A percentile compares a stretch with the other conserved stretches of the same genome.
phyloP scores from a whole-genome alignment of 1,140 invertebrate species.

The Battus philenor region DNA sequence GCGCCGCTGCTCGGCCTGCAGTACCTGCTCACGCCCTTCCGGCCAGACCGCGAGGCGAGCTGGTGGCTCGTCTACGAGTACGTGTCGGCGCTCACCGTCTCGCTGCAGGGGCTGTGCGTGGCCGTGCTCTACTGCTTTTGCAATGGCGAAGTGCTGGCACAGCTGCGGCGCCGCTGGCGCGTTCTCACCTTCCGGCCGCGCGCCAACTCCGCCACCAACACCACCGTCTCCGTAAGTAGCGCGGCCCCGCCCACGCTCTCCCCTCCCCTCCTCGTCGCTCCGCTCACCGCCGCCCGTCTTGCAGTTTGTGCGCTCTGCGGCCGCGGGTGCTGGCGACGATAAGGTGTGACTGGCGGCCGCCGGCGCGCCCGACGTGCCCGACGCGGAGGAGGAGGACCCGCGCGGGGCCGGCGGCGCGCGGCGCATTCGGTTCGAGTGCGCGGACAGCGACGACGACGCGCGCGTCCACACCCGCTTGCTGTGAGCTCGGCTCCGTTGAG shows the following conservation, averaged over 20 bases:
- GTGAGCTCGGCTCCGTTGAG: slow-evolving; percentile 17
- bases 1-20: slow-evolving; percentile 90
- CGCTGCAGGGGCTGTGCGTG: slow-evolving; percentile 95
- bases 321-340: slow-evolving; percentile 76
- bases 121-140: slow-evolving; percentile 96
- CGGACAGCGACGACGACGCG: slow-evolving; percentile 58
- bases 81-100: slow-evolving; percentile 88
- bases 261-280: too few species aligned
- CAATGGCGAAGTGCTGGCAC: slow-evolving; percentile 94
- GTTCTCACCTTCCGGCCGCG: slow-evolving; percentile 83
- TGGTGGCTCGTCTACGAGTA: slow-evolving; percentile 89
- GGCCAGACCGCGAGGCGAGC: slow-evolving; percentile 82
- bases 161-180: slow-evolving; percentile 87
- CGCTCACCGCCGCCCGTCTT: slow-evolving; percentile 18
- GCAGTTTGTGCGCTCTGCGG: slow-evolving; percentile 78
- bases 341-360: slow-evolving; percentile 77
- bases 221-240: slow-evolving; percentile 87
- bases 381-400: slow-evolving; percentile 20
- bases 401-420: slow-evolving; percentile 27
- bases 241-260: not conserved
- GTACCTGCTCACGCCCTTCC: slow-evolving; percentile 92
- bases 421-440: slow-evolving; percentile 58
- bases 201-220: slow-evolving; percentile 88
- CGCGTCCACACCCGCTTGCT: slow-evolving; percentile 43
- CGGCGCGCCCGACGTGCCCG: slow-evolving; percentile 35